A percentile compares a stretch with the other conserved stretches of the same genome.
phyloP scores from a whole-genome alignment of 2,888 invertebrate genomes.

The Julus scanicus region DNA sequence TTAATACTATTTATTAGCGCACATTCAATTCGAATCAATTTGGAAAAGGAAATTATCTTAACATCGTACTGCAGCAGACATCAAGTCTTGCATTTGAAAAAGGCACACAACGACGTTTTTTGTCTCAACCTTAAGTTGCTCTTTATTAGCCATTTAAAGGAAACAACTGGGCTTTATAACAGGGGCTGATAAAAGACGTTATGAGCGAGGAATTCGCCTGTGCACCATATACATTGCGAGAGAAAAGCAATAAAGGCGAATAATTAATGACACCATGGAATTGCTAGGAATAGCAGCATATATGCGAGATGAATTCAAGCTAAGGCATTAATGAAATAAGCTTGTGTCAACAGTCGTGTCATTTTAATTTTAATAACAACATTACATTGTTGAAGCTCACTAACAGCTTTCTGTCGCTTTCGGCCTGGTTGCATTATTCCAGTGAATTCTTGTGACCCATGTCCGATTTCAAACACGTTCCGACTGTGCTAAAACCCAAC shows the following conservation, averaged over 20 bases:
- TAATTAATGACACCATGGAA: not conserved
- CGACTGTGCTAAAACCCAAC: no score
- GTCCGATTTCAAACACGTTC: no score
- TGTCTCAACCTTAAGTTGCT: not conserved
- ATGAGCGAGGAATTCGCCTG: not conserved
- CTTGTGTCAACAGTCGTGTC: not conserved
- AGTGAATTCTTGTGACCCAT: no score
- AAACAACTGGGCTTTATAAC: slow-evolving; percentile 12
- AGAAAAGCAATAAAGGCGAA: slow-evolving; percentile 2
- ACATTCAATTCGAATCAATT: slow-evolving; percentile 21
- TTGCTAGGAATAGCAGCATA: not conserved
- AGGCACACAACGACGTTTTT: not conserved
- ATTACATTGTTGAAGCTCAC: not conserved
- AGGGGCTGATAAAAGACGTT: slow-evolving; percentile 19
- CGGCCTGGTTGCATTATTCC: no score
- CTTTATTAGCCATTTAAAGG: slow-evolving; percentile 33
- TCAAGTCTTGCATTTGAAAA: not conserved
- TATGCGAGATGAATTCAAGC: not conserved
- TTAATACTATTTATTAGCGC: slow-evolving; percentile 6
- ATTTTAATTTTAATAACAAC: slow-evolving; percentile 20
- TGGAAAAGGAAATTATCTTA: not conserved
- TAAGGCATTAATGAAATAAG: not conserved
- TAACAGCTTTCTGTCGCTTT: not conserved
- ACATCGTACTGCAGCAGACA: not conserved
- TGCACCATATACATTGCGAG: not conserved